A percentile compares a stretch with the other conserved stretches of the same genome.
Evolutionary conservation across 1,140 invertebrate genomes (phyloP).

Genomic region (Panulirus ornatus): DNA sequence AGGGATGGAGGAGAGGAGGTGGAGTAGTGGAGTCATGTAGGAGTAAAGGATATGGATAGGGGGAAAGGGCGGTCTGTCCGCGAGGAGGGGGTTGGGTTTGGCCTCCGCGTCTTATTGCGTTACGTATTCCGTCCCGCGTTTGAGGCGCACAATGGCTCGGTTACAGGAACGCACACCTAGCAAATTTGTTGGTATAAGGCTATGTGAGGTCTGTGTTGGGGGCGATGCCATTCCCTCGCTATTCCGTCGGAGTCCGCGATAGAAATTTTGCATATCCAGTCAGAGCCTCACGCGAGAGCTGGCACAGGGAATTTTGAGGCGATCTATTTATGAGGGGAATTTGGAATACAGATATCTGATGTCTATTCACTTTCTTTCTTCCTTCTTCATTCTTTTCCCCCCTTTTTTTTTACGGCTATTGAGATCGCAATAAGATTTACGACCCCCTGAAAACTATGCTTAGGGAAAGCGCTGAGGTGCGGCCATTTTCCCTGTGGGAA

Average conservation of each 20-base stretch:
- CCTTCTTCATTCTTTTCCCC: too few species aligned
- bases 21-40: not conserved
- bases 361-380: too few species aligned
- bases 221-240: not conserved
- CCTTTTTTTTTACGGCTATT: not conserved
- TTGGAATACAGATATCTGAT: slow-evolving; percentile 15
- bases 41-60: too few species aligned
- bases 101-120: not conserved
- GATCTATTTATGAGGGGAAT: slow-evolving; percentile 32
- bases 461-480: too few species aligned
- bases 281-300: slow-evolving; percentile 7
- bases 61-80: too few species aligned
- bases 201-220: not conserved
- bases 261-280: slow-evolving; percentile 45
- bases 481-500: too few species aligned
- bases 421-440: too few species aligned
- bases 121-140: not conserved
- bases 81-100: too few species aligned
- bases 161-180: slow-evolving; percentile 26
- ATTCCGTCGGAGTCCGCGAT: slow-evolving; percentile 5
- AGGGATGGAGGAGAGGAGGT: not conserved
- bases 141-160: not conserved
- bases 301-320: slow-evolving; percentile 28
- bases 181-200: slow-evolving; percentile 42
- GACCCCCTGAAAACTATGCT: too few species aligned